Evolutionary conservation across 2,888 invertebrate species (phyloP).

Genomic region (Trachelus stipa): DNA sequence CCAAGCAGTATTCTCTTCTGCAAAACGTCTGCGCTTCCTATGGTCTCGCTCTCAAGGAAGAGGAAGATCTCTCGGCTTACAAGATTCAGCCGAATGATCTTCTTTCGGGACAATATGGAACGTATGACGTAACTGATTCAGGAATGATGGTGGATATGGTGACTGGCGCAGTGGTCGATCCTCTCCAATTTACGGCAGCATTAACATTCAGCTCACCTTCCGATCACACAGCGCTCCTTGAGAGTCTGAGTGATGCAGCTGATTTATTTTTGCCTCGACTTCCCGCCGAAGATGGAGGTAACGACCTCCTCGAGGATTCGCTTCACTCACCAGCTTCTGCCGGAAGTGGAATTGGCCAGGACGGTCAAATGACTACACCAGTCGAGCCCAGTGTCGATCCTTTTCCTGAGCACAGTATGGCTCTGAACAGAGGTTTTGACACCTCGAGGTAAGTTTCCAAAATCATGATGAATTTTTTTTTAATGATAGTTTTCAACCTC

Average conservation of each 20-base stretch:
- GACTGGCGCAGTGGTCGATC: conserved; percentile 81
- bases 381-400: conserved; percentile 78
- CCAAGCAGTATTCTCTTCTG: conserved; percentile 82
- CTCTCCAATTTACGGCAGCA: conserved; percentile 84
- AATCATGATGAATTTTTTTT: conserved; percentile 11
- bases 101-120: conserved; percentile 70
- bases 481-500: background rate
- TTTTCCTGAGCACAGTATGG: conserved; percentile 80
- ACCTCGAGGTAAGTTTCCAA: conserved; percentile 22
- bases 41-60: conserved; percentile 83
- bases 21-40: conserved; percentile 84
- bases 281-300: conserved; percentile 73
- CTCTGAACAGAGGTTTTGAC: conserved; percentile 46
- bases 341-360: conserved; percentile 57
- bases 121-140: conserved; percentile 77
- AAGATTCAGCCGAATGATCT: conserved; percentile 79
- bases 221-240: conserved; percentile 79
- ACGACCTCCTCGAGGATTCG: conserved; percentile 76
- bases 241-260: conserved; percentile 82
- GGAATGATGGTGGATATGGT: conserved; percentile 86
- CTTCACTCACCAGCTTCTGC: conserved; percentile 76
- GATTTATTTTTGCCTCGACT: conserved; percentile 83
- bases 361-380: conserved; percentile 72
- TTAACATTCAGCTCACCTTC: conserved; percentile 83
- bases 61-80: conserved; percentile 79